Evolutionary conservation across 2,113 vertebrate genomes (phyloP).

Genomic region (Cercocebus atys): DNA sequence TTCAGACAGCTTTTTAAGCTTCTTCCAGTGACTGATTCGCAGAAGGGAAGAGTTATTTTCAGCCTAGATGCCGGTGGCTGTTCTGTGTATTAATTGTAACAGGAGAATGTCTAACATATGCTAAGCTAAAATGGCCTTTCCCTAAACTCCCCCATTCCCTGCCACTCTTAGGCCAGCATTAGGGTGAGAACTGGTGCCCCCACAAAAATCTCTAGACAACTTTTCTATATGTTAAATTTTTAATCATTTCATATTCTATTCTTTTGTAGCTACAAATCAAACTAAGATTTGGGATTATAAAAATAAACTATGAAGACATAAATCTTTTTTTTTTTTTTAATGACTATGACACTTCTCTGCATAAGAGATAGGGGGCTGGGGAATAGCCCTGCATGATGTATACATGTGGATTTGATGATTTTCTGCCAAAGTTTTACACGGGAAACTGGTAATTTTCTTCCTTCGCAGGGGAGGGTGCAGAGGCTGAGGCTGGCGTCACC

Average conservation of each 20-base stretch:
- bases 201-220: conserved; percentile 39
- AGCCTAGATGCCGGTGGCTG: conserved; percentile 69
- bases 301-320: conserved; percentile 75
- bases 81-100: conserved; percentile 73
- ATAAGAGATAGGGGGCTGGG: conserved; percentile 17
- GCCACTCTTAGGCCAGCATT: conserved; percentile 29
- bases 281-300: conserved; percentile 49
- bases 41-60: conserved; percentile 79
- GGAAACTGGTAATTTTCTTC: conserved; percentile 80
- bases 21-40: conserved; percentile 75
- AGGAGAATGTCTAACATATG: conserved; percentile 52
- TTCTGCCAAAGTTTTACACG: conserved; percentile 82
- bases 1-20: conserved; percentile 71
- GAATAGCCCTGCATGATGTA: conserved; percentile 59
- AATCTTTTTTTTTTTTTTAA: conserved; percentile 31
- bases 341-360: conserved; percentile 59
- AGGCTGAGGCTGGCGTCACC: conserved; percentile 85
- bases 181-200: conserved; percentile 51
- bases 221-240: conserved; percentile 55
- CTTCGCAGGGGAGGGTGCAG: conserved; percentile 77
- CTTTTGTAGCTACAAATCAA: conserved; percentile 44
- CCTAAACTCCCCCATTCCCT: not conserved
- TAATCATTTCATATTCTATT: conserved; percentile 61
- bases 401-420: conserved; percentile 61
- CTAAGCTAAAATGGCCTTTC: conserved; percentile 49